Base-by-base conservation (phyloP, 2,888 invertebrate genomes). In the Elegia similella region DNA sequence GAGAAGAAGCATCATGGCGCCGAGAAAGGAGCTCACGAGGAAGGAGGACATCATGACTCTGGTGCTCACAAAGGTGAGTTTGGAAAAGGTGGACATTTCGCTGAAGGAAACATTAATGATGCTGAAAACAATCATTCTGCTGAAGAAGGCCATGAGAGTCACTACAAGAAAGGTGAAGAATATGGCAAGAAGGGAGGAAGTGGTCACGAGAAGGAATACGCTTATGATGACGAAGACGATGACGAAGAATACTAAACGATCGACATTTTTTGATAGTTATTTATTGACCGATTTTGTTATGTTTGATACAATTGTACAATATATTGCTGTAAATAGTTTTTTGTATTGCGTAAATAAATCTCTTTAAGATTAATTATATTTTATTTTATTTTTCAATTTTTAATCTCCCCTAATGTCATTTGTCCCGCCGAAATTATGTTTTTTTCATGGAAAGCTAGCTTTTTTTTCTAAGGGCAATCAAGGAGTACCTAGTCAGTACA, bases 21-120 rank as follows among this genome's bases (percentile, higher is more conserved):
- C 0, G 89, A 88, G 58, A 87, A 92, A 60, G 95, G 94, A 5
- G 93, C 79, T 15, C 92, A 92, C 63, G 87, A 93, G 65, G 91
- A 94, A 70, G 94, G 92, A 6, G 93, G 88, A 6, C 85, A 92
- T 47, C 85, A 91, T 58, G 91, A 93, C 53, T 83, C 93, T 1
- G 93, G 83, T 1, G 90, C 87, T 66, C 86, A 92, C 52, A 88
- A 92, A 56, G 88, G 82, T 10, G 86, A 89, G 42, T 91, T 86
- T 46, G 93, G 93, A 0, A 92, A 93, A 64, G 87, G 92, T 66
- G 95, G 94, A 0, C 88, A 83, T 66, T 87, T 88, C 67, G 92
- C 93, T 61, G 93, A 94, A 64, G 95, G 94, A 0, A 88, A 92
- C 62, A 72, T 86, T 62, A 88, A 93, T 63, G 88, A 90, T 58